A percentile compares a stretch with the other conserved stretches of the same genome.
Conservation (phyloP, 2,797 vertebrate species). For the Amazona ochrocephala region DNA sequence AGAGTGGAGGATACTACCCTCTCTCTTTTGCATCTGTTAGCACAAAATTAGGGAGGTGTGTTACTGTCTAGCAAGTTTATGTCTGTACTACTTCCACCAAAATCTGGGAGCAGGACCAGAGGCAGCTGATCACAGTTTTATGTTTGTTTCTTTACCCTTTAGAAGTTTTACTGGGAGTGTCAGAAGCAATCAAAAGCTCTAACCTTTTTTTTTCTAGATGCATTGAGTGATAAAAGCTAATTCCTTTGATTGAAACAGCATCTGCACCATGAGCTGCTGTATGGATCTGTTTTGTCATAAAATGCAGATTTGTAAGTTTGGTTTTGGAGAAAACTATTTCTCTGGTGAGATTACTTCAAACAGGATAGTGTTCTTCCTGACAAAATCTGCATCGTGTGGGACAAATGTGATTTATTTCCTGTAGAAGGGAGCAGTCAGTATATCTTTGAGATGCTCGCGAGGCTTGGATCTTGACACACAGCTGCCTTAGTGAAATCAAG, state of each 20-base stretch:
- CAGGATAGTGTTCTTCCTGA: neutral
- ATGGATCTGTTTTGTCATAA: neutral
- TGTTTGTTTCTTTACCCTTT: neutral
- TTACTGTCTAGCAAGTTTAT: neutral
- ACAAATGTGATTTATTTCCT: neutral
- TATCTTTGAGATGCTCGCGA: neutral
- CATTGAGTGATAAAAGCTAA: neutral
- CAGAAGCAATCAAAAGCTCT: neutral
- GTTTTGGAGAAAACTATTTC: neutral
- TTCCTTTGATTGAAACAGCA: neutral
- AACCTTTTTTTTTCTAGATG: neutral
- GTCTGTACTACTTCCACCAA: neutral
- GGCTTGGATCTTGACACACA: neutral
- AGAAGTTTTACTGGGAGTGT: neutral
- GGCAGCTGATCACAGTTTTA: neutral
- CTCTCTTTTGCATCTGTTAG: neutral
- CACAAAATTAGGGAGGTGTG: neutral
- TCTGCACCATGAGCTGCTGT: neutral
- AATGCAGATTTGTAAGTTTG: neutral
- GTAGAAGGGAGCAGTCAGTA: neutral
- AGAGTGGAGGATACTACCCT: rapidly evolving
- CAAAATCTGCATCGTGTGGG: neutral
- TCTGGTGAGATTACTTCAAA: neutral
- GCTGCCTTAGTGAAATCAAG: neutral
- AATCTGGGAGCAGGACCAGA: neutral